Conservation (phyloP, 2,797 vertebrate genomes). For the Platalea minor region DNA sequence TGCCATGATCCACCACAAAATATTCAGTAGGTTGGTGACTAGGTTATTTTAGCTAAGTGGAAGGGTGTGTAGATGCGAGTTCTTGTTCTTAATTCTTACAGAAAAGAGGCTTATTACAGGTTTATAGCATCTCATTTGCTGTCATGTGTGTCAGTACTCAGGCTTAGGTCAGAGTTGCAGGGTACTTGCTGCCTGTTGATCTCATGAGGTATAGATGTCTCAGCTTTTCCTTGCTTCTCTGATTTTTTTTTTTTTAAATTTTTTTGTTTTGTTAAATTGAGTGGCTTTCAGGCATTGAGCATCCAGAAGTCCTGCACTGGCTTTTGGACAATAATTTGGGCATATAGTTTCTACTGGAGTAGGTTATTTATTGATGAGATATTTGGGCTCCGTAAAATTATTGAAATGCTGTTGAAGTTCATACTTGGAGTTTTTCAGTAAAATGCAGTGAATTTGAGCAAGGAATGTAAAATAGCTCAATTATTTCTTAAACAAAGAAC, state of each 20-base stretch:
- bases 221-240: background rate
- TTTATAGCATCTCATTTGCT: background rate
- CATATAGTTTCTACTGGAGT: background rate
- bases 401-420: background rate
- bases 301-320: background rate
- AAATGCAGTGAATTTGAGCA: background rate
- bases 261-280: background rate
- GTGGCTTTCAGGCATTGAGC: background rate
- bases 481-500: background rate
- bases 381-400: background rate
- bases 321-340: background rate
- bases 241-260: background rate
- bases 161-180: background rate
- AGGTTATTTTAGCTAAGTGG: background rate
- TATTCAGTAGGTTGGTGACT: background rate
- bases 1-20: background rate
- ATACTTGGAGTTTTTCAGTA: background rate
- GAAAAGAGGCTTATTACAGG: background rate
- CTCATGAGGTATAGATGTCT: background rate
- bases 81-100: background rate
- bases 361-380: background rate
- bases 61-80: background rate
- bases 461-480: background rate
- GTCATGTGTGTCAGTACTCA: background rate
- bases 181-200: background rate